phyloP scores from a whole-genome alignment of 2,888 invertebrate species.

The Drosophila flavopinicola region DNA sequence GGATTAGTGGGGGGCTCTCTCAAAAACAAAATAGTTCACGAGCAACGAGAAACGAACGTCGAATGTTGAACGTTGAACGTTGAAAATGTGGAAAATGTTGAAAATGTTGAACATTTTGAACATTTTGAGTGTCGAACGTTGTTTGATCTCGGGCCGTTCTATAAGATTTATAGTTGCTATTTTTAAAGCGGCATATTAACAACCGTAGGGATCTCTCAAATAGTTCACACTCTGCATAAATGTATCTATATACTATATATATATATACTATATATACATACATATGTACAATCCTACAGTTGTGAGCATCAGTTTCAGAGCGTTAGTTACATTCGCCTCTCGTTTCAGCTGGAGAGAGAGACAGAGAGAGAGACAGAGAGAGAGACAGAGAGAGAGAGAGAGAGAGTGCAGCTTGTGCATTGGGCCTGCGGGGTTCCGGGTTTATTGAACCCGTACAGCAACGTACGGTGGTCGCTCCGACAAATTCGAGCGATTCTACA shows the following conservation, averaged over 20 bases:
- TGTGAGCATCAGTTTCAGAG: not conserved
- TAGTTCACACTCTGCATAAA: slow-evolving; percentile 35
- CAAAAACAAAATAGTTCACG: slow-evolving; percentile 2
- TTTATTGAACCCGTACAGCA: slow-evolving; percentile 23
- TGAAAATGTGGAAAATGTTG: too few relatives aligned
- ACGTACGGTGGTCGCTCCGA: not conserved
- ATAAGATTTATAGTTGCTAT: slow-evolving; percentile 79
- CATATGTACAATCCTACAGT: not conserved
- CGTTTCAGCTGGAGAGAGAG: slow-evolving; percentile 1
- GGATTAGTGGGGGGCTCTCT: not conserved
- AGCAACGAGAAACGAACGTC: slow-evolving; percentile 11
- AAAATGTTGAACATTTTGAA: too few relatives aligned
- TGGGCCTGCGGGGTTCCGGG: not conserved
- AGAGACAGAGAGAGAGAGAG: too few relatives aligned
- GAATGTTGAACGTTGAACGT: slow-evolving; percentile 36
- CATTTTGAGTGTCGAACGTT: slow-evolving; percentile 28
- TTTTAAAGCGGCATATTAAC: slow-evolving; percentile 76
- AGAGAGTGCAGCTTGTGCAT: slow-evolving; percentile 3
- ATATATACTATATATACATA: not conserved
- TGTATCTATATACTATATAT: not conserved
- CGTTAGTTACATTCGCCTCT: slow-evolving; percentile 11
- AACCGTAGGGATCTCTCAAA: slow-evolving; percentile 65
- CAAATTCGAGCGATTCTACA: not conserved
- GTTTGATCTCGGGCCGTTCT: slow-evolving; percentile 44
- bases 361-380: too few relatives aligned